phyloP scores from a whole-genome alignment of 2,888 invertebrate genomes.

The Leucoptera coffeella region DNA sequence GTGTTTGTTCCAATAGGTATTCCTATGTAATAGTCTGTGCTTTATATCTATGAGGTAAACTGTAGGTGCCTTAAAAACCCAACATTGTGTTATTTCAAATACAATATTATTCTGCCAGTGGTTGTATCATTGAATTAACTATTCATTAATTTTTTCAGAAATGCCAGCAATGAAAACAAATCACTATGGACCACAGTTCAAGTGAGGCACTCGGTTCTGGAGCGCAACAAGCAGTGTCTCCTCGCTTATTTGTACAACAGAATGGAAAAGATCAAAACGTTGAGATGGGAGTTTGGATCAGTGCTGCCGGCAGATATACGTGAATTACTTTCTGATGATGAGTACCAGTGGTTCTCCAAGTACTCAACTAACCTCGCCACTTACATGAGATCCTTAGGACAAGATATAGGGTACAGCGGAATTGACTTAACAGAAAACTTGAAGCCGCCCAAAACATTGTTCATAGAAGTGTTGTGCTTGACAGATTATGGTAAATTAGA shows the following conservation, averaged over 20 bases:
- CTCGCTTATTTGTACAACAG: conserved; percentile 79
- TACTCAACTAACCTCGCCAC: conserved; percentile 81
- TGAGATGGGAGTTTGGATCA: conserved; percentile 95
- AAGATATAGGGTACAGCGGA: conserved; percentile 61
- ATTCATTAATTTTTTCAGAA: conserved; percentile 16
- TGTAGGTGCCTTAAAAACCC: no score
- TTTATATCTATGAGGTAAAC: no score
- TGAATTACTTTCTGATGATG: conserved; percentile 70
- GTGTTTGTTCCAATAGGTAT: no score
- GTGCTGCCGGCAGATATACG: conserved; percentile 82
- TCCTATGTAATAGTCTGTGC: no score
- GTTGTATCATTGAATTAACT: no score
- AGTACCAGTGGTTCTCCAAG: conserved; percentile 81
- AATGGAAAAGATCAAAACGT: conserved; percentile 70
- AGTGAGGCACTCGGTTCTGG: conserved; percentile 78
- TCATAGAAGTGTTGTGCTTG: conserved; percentile 86
- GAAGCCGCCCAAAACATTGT: conserved; percentile 87
- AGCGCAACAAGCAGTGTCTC: conserved; percentile 85
- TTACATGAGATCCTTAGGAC: conserved; percentile 87
- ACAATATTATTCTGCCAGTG: no score
- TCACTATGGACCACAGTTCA: conserved; percentile 70
- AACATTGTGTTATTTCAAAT: no score
- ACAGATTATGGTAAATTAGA: conserved; percentile 92
- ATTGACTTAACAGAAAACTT: conserved; percentile 83
- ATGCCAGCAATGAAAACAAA: conserved; percentile 51